Percentiles rank a stretch among this genome's conserved stretches.
These are phyloP conservation scores for Oeneis ivallda DNA, from an alignment of 2,888 invertebrate genomes.

Conservation along the genomic window DNA sequence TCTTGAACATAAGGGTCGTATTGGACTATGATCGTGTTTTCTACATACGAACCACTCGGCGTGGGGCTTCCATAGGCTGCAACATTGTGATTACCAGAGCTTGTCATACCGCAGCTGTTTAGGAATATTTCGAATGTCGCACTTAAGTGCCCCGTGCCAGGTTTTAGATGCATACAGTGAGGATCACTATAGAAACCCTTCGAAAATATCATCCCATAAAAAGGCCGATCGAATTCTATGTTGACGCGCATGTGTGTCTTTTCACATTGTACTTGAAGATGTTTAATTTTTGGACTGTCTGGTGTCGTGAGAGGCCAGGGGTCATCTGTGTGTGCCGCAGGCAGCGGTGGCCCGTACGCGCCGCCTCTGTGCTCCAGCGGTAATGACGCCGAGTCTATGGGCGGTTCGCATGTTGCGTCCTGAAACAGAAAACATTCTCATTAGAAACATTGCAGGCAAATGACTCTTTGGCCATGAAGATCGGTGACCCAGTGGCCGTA, in stretches of 20 bases:
- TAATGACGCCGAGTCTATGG: slow-evolving; percentile 90
- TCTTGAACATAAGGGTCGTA: slow-evolving; percentile 97
- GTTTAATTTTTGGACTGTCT: slow-evolving; percentile 96
- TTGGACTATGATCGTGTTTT: slow-evolving; percentile 96
- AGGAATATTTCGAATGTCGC: slow-evolving; percentile 97
- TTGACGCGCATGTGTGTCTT: slow-evolving; percentile 97
- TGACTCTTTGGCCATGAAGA: neutral
- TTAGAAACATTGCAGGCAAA: neutral
- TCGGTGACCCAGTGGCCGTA: no score
- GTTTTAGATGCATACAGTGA: slow-evolving; percentile 95
- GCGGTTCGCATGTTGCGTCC: slow-evolving; percentile 90
- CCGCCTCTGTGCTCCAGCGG: slow-evolving; percentile 92
- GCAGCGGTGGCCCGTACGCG: slow-evolving; percentile 85
- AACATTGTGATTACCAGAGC: slow-evolving; percentile 94
- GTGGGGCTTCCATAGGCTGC: slow-evolving; percentile 93
- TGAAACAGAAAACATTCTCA: slow-evolving; percentile 54
- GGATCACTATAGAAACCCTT: slow-evolving; percentile 96
- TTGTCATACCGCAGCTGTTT: slow-evolving; percentile 96
- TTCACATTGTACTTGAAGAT: slow-evolving; percentile 96
- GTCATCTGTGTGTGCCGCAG: slow-evolving; percentile 85
- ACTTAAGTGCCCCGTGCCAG: slow-evolving; percentile 94
- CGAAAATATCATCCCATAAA: slow-evolving; percentile 97
- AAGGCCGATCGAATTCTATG: slow-evolving; percentile 96
- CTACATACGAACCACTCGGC: slow-evolving; percentile 95
- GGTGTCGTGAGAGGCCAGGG: slow-evolving; percentile 94